Percentiles rank a stretch among this genome's conserved stretches.
Evolutionary conservation across 1,140 invertebrate species (phyloP).

Genomic region (Spodoptera frugiperda): DNA sequence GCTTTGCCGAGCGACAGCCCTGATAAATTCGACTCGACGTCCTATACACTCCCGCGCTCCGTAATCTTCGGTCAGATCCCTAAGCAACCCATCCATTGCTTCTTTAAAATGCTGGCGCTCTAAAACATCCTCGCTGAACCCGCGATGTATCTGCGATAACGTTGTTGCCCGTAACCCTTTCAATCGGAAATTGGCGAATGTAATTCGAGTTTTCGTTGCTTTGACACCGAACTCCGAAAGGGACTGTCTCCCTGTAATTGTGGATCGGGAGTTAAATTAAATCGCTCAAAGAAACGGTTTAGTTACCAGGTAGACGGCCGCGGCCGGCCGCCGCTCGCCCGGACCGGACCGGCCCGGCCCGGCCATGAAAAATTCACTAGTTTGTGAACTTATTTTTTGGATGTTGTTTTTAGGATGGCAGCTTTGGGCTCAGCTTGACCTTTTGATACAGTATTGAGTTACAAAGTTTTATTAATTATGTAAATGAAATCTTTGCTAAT

Average conservation of each 20-base stretch:
- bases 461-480: conserved; percentile 15
- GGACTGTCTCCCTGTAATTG: conserved; percentile 68
- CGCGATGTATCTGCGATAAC: conserved; percentile 51
- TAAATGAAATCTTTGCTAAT: neutral
- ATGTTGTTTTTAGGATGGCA: conserved; percentile 27
- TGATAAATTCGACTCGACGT: conserved; percentile 75
- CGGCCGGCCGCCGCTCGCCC: neutral
- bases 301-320: conserved; percentile 39
- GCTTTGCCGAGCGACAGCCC: conserved; percentile 65
- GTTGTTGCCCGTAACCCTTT: conserved; percentile 51
- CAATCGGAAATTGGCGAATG: conserved; percentile 55
- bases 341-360: neutral
- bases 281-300: conserved; percentile 59
- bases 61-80: conserved; percentile 24
- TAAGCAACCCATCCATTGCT: conserved; percentile 43
- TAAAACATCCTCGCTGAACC: conserved; percentile 37
- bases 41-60: conserved; percentile 43
- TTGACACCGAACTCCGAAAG: conserved; percentile 69
- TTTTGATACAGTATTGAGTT: conserved; percentile 6
- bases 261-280: conserved; percentile 66
- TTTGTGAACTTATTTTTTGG: conserved; percentile 46
- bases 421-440: conserved; percentile 14
- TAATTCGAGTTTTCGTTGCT: conserved; percentile 52
- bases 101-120: conserved; percentile 5
- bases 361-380: conserved; percentile 45